Conservation (phyloP, 2,113 vertebrate genomes). For the Anas platyrhynchos region DNA sequence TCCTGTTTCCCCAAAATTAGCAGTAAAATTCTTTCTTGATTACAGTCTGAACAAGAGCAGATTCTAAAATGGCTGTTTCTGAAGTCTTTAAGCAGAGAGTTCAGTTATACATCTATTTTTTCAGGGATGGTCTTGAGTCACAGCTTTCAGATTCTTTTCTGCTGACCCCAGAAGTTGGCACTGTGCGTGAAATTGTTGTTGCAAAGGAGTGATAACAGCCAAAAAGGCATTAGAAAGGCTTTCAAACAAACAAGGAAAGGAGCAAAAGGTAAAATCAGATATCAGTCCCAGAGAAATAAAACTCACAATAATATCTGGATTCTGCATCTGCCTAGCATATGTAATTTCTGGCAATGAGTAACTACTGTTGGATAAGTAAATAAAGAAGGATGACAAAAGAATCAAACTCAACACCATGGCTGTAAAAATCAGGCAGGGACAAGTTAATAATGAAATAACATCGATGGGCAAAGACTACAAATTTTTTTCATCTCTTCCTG, state of each 20-base stretch:
- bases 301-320: conserved; percentile 41
- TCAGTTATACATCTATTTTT: not conserved
- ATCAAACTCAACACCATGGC: not conserved
- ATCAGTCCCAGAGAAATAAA: conserved; percentile 14
- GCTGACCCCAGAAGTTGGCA: not conserved
- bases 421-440: conserved; percentile 30
- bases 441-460: conserved; percentile 42
- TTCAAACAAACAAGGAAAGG: not conserved
- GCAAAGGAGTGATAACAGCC: not conserved
- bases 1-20: not conserved
- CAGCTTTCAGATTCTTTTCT: not conserved
- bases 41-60: not conserved
- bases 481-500: not conserved
- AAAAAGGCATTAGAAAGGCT: not conserved
- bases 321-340: conserved; percentile 59
- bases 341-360: conserved; percentile 58
- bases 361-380: conserved; percentile 42
- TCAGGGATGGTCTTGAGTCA: not conserved
- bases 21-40: not conserved
- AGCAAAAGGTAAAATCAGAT: conserved; percentile 42
- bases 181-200: not conserved
- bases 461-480: not conserved
- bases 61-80: not conserved
- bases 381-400: conserved; percentile 52
- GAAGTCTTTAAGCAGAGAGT: not conserved